Percentiles rank a stretch among this genome's conserved stretches.
Conservation (phyloP, 1,140 invertebrate species). For the Nephila pilipes region DNA sequence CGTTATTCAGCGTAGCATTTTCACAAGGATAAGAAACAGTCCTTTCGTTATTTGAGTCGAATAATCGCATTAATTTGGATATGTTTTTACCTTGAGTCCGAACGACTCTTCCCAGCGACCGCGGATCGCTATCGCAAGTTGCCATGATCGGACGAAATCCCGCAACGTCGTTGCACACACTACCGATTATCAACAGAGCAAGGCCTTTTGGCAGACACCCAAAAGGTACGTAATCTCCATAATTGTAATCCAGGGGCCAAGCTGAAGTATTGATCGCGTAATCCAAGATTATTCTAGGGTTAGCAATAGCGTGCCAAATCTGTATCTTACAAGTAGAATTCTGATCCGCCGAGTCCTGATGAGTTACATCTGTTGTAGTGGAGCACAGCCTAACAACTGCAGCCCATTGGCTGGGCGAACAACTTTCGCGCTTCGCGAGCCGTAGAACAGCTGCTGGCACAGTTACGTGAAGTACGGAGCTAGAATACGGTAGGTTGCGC, state of each 20-base stretch:
- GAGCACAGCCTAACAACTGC: neutral
- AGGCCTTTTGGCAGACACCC: neutral
- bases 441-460: conserved; percentile 64
- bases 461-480: conserved; percentile 20
- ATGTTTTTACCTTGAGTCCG: conserved; percentile 65
- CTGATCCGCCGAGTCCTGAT: neutral
- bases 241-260: conserved; percentile 11
- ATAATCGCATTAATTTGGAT: conserved; percentile 61
- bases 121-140: neutral
- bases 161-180: neutral
- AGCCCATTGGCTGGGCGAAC: conserved; percentile 12
- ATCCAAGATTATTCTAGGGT: conserved; percentile 24
- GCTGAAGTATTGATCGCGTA: conserved; percentile 20
- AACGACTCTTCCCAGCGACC: neutral
- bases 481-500: neutral
- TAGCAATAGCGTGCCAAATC: neutral
- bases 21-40: neutral
- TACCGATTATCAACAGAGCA: conserved; percentile 40
- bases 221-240: conserved; percentile 48
- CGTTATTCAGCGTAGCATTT: neutral
- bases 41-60: conserved; percentile 41
- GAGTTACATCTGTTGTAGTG: conserved; percentile 41
- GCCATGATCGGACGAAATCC: conserved; percentile 58
- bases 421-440: conserved; percentile 55
- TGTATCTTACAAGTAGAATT: conserved; percentile 3